phyloP scores from a whole-genome alignment of 1,140 invertebrate species.

The Ips nitidus region DNA sequence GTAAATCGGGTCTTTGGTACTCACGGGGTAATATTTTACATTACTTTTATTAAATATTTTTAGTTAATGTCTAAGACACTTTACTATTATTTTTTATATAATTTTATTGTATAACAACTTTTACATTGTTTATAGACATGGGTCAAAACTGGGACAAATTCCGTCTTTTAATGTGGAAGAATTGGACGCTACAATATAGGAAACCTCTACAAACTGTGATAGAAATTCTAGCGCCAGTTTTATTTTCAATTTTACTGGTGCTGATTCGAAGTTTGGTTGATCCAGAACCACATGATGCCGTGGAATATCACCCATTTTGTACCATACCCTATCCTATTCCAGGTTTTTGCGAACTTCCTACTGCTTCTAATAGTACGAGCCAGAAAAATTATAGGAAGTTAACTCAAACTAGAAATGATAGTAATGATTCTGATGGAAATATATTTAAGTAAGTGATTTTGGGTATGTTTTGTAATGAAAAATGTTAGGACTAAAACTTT shows the following conservation, averaged over 20 bases:
- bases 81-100: no score
- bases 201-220: constrained; percentile 70
- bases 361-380: background rate
- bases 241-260: constrained; percentile 73
- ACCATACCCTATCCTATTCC: constrained; percentile 17
- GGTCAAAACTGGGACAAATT: constrained; percentile 60
- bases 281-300: constrained; percentile 31
- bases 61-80: no score
- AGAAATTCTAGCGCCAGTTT: constrained; percentile 68
- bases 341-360: background rate
- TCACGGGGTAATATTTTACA: no score
- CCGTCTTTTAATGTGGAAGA: constrained; percentile 80
- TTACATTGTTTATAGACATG: constrained; percentile 22
- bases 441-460: background rate
- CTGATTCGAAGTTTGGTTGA: constrained; percentile 60
- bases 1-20: no score
- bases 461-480: background rate
- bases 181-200: constrained; percentile 74
- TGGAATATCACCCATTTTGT: constrained; percentile 49
- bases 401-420: background rate
- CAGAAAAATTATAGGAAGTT: background rate
- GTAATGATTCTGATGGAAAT: background rate
- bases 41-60: no score
- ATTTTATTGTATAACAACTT: no score
- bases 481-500: no score